phyloP scores from a whole-genome alignment of 2,888 invertebrate species.

The Lampropteryx suffumata region DNA sequence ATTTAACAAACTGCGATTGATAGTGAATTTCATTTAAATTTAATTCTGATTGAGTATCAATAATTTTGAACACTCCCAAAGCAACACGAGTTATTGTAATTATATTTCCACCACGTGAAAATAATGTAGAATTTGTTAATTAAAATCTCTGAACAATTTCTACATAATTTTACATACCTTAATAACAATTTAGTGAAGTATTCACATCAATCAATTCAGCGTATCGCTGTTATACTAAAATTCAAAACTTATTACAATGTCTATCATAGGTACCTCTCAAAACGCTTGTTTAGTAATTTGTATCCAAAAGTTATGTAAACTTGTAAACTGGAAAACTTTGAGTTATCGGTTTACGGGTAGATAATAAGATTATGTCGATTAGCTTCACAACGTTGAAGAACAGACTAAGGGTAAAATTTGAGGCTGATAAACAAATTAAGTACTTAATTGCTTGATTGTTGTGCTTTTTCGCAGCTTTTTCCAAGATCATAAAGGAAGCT shows the following conservation, averaged over 20 bases:
- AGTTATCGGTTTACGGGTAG: slow-evolving; percentile 15
- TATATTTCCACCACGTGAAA: background rate
- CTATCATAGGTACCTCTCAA: slow-evolving; percentile 2
- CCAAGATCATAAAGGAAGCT: background rate
- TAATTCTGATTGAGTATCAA: no score
- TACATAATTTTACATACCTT: slow-evolving; percentile 15
- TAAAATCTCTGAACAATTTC: no score
- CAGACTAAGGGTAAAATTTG: slow-evolving; percentile 6
- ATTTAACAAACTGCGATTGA: no score
- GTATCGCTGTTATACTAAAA: slow-evolving; percentile 9
- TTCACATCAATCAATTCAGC: slow-evolving; percentile 19
- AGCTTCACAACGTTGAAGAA: slow-evolving; percentile 5
- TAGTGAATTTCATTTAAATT: no score
- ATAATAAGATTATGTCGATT: slow-evolving; percentile 20
- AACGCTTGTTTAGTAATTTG: slow-evolving; percentile 20
- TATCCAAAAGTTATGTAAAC: slow-evolving; percentile 15
- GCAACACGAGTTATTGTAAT: no score
- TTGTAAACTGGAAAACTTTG: slow-evolving; percentile 21
- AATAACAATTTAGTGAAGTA: slow-evolving; percentile 8
- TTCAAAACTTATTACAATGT: slow-evolving; percentile 10
- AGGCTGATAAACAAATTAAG: slow-evolving; percentile 15
- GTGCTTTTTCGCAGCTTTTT: background rate
- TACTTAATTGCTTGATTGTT: background rate
- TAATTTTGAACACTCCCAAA: no score
- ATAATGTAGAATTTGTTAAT: no score